Evolutionary conservation across 1,140 invertebrate genomes (phyloP).

Genomic region (Diprion similis): DNA sequence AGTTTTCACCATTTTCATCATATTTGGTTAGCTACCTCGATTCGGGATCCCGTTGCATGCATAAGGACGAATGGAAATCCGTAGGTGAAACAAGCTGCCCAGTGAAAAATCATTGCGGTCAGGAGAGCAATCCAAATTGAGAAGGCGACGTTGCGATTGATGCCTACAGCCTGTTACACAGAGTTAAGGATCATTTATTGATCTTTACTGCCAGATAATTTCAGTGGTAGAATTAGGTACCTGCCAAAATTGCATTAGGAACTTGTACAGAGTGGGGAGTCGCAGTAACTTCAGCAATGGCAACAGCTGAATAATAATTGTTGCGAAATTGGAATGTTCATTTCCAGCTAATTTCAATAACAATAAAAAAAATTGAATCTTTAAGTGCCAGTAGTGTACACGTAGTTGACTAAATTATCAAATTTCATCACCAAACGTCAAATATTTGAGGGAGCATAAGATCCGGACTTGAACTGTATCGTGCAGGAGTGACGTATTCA

Average conservation of each 20-base stretch:
- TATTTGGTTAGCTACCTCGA: slow-evolving; percentile 30
- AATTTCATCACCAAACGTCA: too few species aligned
- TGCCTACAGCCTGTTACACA: slow-evolving; percentile 30
- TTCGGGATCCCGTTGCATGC: slow-evolving; percentile 27
- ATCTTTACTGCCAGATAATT: neutral
- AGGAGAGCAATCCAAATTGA: slow-evolving; percentile 40
- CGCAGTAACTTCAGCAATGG: slow-evolving; percentile 41
- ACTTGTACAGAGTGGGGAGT: slow-evolving; percentile 34
- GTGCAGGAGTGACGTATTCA: too few species aligned
- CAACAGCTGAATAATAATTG: slow-evolving; percentile 38
- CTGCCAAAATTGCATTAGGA: slow-evolving; percentile 34
- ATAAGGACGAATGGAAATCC: slow-evolving; percentile 42
- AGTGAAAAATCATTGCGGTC: slow-evolving; percentile 45
- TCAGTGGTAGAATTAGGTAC: slow-evolving; percentile 28
- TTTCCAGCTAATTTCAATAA: slow-evolving; percentile 15
- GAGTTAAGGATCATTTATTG: neutral
- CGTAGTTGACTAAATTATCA: too few species aligned
- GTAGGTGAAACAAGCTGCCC: slow-evolving; percentile 45
- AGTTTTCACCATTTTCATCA: neutral
- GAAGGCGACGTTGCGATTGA: slow-evolving; percentile 29
- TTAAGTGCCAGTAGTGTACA: too few species aligned
- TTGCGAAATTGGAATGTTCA: slow-evolving; percentile 30
- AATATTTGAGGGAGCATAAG: too few species aligned
- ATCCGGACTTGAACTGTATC: too few species aligned
- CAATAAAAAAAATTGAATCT: too few species aligned